Conservation (phyloP, 1,140 invertebrate genomes). For the Dendroctonus ponderosae region DNA sequence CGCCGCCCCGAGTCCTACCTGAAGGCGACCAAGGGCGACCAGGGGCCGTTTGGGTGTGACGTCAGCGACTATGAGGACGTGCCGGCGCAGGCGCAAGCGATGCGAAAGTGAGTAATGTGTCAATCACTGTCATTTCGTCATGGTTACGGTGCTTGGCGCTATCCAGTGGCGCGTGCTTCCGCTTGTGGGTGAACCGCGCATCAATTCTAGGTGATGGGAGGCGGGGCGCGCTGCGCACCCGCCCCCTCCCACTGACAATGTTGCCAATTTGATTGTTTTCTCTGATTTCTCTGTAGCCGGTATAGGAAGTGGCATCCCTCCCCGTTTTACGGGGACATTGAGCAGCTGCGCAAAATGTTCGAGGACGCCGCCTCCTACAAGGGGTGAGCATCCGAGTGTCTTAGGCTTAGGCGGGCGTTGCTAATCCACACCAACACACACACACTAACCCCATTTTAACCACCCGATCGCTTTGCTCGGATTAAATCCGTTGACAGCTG, state of each 20-base stretch:
- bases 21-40: constrained; percentile 78
- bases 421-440: too few species aligned
- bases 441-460: too few species aligned
- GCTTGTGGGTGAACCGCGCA: too few species aligned
- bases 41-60: constrained; percentile 67
- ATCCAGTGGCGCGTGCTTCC: too few species aligned
- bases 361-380: constrained; percentile 57
- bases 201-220: too few species aligned
- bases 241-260: too few species aligned
- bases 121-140: background rate
- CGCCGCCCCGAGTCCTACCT: constrained; percentile 87
- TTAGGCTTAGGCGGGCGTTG: too few species aligned
- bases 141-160: background rate
- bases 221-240: too few species aligned
- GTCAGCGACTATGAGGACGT: constrained; percentile 60
- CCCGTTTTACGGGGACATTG: constrained; percentile 71
- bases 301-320: constrained; percentile 69
- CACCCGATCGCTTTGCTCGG: too few species aligned
- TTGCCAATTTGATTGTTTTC: too few species aligned
- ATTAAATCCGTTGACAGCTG: too few species aligned
- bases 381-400: constrained; percentile 45
- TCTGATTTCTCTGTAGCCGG: constrained; percentile 52
- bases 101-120: constrained; percentile 58
- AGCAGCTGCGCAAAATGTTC: constrained; percentile 69
- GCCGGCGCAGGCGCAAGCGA: constrained; percentile 58